Conservation (phyloP, 2,797 vertebrate genomes). For the Propithecus perrieri region DNA sequence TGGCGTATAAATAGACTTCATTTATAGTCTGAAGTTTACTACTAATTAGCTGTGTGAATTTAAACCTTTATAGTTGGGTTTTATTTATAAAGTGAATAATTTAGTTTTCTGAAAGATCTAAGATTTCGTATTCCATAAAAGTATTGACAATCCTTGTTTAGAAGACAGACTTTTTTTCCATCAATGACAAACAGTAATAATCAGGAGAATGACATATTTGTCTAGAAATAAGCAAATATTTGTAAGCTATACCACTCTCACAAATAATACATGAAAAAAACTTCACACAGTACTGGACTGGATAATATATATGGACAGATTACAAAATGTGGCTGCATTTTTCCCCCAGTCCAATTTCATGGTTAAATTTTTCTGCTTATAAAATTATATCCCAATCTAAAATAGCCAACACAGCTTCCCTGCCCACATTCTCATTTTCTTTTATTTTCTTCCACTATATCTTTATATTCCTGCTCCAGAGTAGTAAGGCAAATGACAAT, state of each 20-base stretch:
- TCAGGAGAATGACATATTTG: neutral
- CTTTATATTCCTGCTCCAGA: conserved; percentile 46
- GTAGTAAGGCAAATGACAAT: neutral
- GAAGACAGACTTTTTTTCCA: neutral
- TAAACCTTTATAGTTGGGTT: neutral
- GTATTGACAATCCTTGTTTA: neutral
- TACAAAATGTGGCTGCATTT: neutral
- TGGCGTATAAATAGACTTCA: neutral
- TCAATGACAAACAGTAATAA: neutral
- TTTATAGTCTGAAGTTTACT: neutral
- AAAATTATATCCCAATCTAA: neutral
- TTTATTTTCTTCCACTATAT: conserved; percentile 57
- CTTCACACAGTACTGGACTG: neutral
- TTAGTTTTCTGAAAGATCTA: neutral
- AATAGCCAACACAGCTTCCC: neutral
- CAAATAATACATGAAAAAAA: neutral
- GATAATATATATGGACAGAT: neutral
- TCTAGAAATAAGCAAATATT: neutral
- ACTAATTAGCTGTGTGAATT: neutral
- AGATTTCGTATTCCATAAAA: neutral
- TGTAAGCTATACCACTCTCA: neutral
- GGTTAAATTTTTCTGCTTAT: neutral
- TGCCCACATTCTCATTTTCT: neutral
- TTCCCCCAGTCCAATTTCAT: neutral
- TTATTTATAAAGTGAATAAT: neutral